Evolutionary conservation across 2,797 vertebrate genomes (phyloP).

Genomic region (Sphenopsis melanotis): DNA sequence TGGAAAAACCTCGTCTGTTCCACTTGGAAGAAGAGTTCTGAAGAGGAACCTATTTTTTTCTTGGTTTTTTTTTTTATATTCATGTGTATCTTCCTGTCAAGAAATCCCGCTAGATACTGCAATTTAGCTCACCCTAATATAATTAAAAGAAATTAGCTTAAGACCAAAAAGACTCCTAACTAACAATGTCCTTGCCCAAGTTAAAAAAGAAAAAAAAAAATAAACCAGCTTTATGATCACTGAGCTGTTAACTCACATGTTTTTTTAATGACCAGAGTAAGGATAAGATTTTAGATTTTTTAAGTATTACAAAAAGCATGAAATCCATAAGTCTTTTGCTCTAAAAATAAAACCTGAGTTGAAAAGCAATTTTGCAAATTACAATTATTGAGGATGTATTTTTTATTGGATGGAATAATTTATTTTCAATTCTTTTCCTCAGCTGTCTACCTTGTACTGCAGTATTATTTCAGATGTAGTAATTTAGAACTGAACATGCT

Average conservation of each 20-base stretch:
- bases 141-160: neutral
- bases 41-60: accelerated
- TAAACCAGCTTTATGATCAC: neutral
- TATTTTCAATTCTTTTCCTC: neutral
- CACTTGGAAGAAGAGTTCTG: neutral
- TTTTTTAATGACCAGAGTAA: neutral
- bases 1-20: neutral
- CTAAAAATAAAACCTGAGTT: neutral
- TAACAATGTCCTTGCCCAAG: neutral
- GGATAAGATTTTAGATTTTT: neutral
- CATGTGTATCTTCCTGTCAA: neutral
- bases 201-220: neutral
- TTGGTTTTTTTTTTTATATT: neutral
- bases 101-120: neutral
- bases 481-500: neutral
- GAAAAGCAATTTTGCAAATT: neutral
- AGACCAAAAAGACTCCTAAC: neutral
- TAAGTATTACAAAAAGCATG: neutral
- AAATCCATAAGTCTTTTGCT: neutral
- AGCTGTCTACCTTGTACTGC: neutral
- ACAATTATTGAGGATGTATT: neutral
- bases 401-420: neutral
- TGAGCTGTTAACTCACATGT: neutral
- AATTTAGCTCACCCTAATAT: neutral
- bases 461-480: neutral